Base-by-base conservation (phyloP, 2,888 invertebrate genomes). In the Hypsopygia costalis region DNA sequence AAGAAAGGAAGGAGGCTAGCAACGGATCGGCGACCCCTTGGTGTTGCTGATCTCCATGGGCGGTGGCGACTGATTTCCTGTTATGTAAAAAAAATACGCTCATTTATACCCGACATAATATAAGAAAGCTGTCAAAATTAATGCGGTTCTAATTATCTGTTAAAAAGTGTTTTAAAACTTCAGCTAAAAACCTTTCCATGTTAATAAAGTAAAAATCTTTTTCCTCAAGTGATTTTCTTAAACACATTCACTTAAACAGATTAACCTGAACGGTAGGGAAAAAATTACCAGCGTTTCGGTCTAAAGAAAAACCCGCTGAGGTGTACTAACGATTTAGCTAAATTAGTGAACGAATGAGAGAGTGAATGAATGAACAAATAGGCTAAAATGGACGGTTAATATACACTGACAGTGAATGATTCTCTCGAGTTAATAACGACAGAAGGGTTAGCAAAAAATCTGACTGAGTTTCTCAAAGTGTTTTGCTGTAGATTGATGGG, bases 381-480 rank as follows among this genome's bases (percentile, higher is more conserved):
- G 69, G 57, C 63, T 47, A 62, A 64, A 70, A 66, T 63, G 63
- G 60, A 63, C 62, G 62, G 64, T 55, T 66, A 67, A 67, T 69
- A 67, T 52, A 52, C 49, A 58, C 61, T 70, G 78, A 74, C 77
- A 71, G 64, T 75, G 79, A 79, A 62, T 71, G 77, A 79, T 79
- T 59, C 53, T 59, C 44, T 52, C 41, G 41, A 63, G 66, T 65
- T 69, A 58, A 62, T 70, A 67, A 63, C 54, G 45, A 47, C 41
- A 50, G 53, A 62, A 62, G 64, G 68, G 67, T 58, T 55, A 53
- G 41, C 56, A 61, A 58, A 55, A 62, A 62, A 67, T 49, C 60
- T 59, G 51, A 51, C 49, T 40, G 49, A 46, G 51, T 49, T 49
- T 52, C 52, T 51, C 51, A 46, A 53, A 51, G 5, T 25, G 16